These are phyloP conservation scores for Agonopterix arenella DNA, from an alignment of 2,888 invertebrate species.

Conservation along the genomic window DNA sequence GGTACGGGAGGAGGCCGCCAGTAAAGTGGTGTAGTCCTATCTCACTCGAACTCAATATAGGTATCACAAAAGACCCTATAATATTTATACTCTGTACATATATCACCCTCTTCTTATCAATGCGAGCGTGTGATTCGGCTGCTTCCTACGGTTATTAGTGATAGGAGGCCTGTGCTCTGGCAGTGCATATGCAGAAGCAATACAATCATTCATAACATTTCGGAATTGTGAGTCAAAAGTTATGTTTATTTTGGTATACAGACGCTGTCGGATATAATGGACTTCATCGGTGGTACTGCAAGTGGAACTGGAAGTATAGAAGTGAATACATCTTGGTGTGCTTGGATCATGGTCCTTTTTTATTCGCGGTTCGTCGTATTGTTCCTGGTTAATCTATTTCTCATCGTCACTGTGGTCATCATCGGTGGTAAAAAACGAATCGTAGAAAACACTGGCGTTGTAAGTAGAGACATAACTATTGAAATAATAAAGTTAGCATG, in stretches of 20 bases:
- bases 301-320: constrained; percentile 37
- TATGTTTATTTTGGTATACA: constrained; percentile 10
- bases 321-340: constrained; percentile 40
- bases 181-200: too few relatives aligned
- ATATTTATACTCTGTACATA: too few relatives aligned
- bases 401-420: constrained; percentile 41
- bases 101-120: too few relatives aligned
- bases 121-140: too few relatives aligned
- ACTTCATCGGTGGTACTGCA: constrained; percentile 40
- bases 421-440: constrained; percentile 31
- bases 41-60: too few relatives aligned
- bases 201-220: too few relatives aligned
- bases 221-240: too few relatives aligned
- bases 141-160: too few relatives aligned
- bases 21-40: too few relatives aligned
- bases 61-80: too few relatives aligned
- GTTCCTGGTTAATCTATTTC: constrained; percentile 61
- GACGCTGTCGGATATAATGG: constrained; percentile 47
- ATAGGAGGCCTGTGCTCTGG: too few relatives aligned
- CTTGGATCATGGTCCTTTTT: constrained; percentile 62
- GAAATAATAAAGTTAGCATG: background rate
- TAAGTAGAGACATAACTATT: constrained; percentile 19
- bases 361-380: constrained; percentile 62
- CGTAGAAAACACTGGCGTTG: constrained; percentile 16
- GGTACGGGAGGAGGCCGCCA: too few relatives aligned